Conservation (phyloP, 2,797 vertebrate genomes). For the Simalia tracyae region DNA sequence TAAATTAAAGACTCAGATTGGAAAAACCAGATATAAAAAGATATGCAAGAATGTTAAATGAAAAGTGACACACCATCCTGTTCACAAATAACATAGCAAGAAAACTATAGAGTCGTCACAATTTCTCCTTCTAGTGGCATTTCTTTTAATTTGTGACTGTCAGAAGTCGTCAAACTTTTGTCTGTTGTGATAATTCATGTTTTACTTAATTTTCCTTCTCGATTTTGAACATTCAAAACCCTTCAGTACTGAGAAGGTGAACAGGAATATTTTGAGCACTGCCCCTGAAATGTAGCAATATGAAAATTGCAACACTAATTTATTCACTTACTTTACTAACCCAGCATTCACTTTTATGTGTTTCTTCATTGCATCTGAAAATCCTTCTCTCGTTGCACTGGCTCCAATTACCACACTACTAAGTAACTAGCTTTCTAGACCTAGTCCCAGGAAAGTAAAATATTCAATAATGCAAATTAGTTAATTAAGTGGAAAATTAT, state of each 20-base stretch:
- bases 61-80: constrained; percentile 58
- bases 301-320: constrained; percentile 21
- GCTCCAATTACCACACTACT: constrained; percentile 64
- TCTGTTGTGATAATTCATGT: constrained; percentile 14
- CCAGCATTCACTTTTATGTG: constrained; percentile 50
- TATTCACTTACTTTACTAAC: constrained; percentile 27
- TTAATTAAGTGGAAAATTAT: constrained; percentile 71
- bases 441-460: constrained; percentile 63
- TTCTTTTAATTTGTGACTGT: constrained; percentile 58
- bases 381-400: constrained; percentile 63
- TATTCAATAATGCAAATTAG: constrained; percentile 56
- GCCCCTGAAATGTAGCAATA: background rate
- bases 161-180: constrained; percentile 49
- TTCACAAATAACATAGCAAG: constrained; percentile 40
- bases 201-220: background rate
- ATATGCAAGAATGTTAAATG: constrained; percentile 68
- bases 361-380: constrained; percentile 51
- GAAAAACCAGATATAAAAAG: constrained; percentile 72
- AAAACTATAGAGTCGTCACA: constrained; percentile 49
- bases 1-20: constrained; percentile 70
- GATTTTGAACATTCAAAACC: background rate
- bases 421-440: constrained; percentile 41
- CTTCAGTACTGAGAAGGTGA: constrained; percentile 13
- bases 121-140: constrained; percentile 44
- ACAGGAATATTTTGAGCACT: constrained; percentile 35